These are phyloP conservation scores for Champsocephalus gunnari DNA, from an alignment of 2,797 vertebrate genomes.

Conservation along the genomic window DNA sequence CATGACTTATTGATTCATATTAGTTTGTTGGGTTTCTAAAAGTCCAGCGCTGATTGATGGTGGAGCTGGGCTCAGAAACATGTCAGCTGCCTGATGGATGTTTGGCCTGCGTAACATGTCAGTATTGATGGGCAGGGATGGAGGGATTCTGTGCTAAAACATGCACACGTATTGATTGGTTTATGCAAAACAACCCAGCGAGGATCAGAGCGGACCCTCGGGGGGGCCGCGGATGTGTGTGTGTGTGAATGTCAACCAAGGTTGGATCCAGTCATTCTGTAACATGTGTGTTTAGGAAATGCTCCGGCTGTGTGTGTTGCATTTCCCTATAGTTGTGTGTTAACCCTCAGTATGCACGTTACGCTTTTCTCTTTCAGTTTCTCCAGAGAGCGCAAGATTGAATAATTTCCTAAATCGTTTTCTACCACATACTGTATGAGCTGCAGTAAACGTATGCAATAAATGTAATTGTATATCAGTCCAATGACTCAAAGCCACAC, in stretches of 20 bases:
- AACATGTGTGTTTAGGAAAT: constrained; percentile 52
- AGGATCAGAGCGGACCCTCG: constrained; percentile 61
- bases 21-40: constrained; percentile 58
- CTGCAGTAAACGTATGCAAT: constrained; percentile 28
- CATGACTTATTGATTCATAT: constrained; percentile 76
- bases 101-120: constrained; percentile 57
- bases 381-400: constrained; percentile 18
- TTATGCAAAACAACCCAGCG: constrained; percentile 69
- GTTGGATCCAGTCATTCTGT: constrained; percentile 59
- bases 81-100: constrained; percentile 69
- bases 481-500: constrained; percentile 39
- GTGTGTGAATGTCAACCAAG: constrained; percentile 79
- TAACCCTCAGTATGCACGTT: constrained; percentile 5
- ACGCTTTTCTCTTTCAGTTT: constrained; percentile 22
- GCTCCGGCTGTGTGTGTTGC: not conserved
- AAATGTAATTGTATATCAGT: constrained; percentile 29
- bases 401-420: constrained; percentile 29
- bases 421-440: not conserved
- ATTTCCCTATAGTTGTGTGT: constrained; percentile 2
- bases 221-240: constrained; percentile 47
- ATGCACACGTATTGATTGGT: constrained; percentile 73
- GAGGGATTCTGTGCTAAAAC: constrained; percentile 67
- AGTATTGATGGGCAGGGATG: constrained; percentile 64
- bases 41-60: constrained; percentile 71
- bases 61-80: constrained; percentile 46